These are phyloP conservation scores for Aplysina aerophoba DNA, from an alignment of 37 sponge, comb jelly and placozoan species.

Conservation along the genomic window DNA sequence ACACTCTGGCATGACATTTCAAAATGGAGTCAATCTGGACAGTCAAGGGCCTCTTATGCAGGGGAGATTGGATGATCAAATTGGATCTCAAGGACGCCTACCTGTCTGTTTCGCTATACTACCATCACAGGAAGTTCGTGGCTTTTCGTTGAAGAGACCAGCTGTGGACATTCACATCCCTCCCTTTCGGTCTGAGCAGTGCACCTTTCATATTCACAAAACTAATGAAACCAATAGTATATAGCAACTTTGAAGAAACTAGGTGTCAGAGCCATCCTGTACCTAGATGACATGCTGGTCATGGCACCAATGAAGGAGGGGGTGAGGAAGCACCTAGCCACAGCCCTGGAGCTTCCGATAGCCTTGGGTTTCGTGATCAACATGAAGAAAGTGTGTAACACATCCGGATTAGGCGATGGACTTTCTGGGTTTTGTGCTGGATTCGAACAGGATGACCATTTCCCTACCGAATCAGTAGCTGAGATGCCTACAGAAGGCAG, in stretches of 20 bases:
- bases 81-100: constrained; percentile 61
- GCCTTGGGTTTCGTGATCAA: constrained; percentile 54
- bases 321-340: constrained; percentile 23
- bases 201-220: constrained; percentile 63
- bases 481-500: constrained; percentile 11
- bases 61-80: constrained; percentile 18
- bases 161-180: constrained; percentile 45
- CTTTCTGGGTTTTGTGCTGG: constrained; percentile 53
- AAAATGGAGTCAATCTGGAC: constrained; percentile 60
- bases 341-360: constrained; percentile 34
- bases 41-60: constrained; percentile 41
- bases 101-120: constrained; percentile 24
- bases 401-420: constrained; percentile 39
- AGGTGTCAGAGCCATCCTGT: constrained; percentile 34
- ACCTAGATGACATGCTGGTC: constrained; percentile 59
- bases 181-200: constrained; percentile 56
- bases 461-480: constrained; percentile 43
- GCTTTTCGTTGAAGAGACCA: constrained; percentile 19
- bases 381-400: neutral
- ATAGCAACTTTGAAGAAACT: constrained; percentile 34
- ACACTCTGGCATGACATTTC: constrained; percentile 46
- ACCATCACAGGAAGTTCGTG: neutral
- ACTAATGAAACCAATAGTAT: constrained; percentile 56
- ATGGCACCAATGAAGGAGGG: constrained; percentile 30
- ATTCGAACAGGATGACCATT: constrained; percentile 37